phyloP scores from a whole-genome alignment of 2,797 vertebrate genomes.

The Sebastiscus tertius region DNA sequence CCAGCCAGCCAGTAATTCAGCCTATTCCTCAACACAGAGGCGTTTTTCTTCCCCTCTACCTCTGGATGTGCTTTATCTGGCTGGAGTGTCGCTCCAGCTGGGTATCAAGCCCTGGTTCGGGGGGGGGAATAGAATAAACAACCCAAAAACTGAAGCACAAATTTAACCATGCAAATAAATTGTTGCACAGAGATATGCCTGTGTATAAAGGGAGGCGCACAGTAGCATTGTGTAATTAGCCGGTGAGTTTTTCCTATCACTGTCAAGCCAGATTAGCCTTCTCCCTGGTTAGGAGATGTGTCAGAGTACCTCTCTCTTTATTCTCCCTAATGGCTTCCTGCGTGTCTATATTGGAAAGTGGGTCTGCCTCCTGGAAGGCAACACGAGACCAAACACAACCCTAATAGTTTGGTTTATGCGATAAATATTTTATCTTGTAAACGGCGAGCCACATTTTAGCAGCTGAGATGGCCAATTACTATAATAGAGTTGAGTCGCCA shows the following conservation, averaged over 20 bases:
- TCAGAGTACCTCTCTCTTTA: conserved; percentile 73
- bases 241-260: conserved; percentile 62
- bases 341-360: conserved; percentile 66
- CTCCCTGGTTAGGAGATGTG: conserved; percentile 68
- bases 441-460: conserved; percentile 49
- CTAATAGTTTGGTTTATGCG: conserved; percentile 47
- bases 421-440: conserved; percentile 26
- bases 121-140: conserved; percentile 64
- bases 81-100: conserved; percentile 74
- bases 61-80: conserved; percentile 75
- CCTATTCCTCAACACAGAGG: conserved; percentile 70
- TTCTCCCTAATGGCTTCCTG: conserved; percentile 71
- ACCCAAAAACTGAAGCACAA: conserved; percentile 47
- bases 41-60: conserved; percentile 66
- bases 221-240: conserved; percentile 74
- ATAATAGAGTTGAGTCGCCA: conserved; percentile 35
- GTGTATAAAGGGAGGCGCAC: conserved; percentile 46
- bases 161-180: conserved; percentile 65
- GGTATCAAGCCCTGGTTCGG: conserved; percentile 57
- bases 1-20: conserved; percentile 75
- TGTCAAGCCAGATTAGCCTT: conserved; percentile 74
- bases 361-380: conserved; percentile 55
- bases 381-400: conserved; percentile 44
- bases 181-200: conserved; percentile 46
- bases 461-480: conserved; percentile 54